Base-by-base conservation (phyloP, 1,140 invertebrate genomes). In the Harpegnathos saltator region DNA sequence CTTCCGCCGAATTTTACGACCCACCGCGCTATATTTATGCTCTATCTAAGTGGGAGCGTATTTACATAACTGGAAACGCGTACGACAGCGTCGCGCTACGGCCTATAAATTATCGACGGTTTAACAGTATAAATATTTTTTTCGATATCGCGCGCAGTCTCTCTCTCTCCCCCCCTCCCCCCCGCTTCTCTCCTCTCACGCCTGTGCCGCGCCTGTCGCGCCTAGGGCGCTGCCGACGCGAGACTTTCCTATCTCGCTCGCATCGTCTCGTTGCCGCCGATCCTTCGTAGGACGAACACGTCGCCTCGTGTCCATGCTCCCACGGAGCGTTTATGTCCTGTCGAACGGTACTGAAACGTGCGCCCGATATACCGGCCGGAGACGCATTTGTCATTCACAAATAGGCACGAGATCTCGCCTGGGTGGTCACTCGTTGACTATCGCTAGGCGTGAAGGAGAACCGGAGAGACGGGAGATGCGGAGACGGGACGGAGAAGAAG, bases 311-410 rank as follows among this genome's bases (percentile, higher is more conserved):
- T 71, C 17, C 65, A 44, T 44, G 58, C 59, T 84, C 74, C 59
- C 71, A 75, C 69, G 68, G 38, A 66, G 63, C 71, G 26, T 56
- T 59, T 54, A 65, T 52, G 58, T 83, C 38, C 63, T 62, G 65
- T 68, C 48, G 81, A 62, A 38, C 72, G 71, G 38, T 44, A 59
- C 65, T 17, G 82, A 81, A 69, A 84, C 74, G 75, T 61, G 78
- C 71, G 44, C 62, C 48, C 82, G 86, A 82, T 85, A 78, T 78
- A 73, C 59, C 62, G 54, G 65, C 29, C 73, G 19, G 38, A 63
- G 63, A 74, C 80, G 89, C 87, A 90, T 91, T 91, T 91, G 88
- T 91, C 91, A 89, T 89, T 88, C 85, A 82, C 88, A 62, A 85
- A 88, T 88, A 85, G 87, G 75, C 83, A 69, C 73, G 82, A 84